Conservation (phyloP, 2,797 vertebrate species). For the Tapera naevia region DNA sequence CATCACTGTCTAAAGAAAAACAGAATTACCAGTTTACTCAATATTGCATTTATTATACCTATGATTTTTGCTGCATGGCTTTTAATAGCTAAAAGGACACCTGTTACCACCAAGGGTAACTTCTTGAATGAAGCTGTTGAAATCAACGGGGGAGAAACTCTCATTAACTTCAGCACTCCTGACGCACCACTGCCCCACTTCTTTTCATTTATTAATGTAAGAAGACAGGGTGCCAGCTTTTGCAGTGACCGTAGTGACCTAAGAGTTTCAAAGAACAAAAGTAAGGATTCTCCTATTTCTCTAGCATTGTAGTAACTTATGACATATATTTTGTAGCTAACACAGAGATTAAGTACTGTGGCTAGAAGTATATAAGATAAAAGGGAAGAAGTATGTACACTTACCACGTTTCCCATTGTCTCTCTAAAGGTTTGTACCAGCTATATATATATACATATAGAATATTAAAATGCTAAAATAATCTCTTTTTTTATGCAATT, state of each 20-base stretch:
- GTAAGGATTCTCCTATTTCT: neutral
- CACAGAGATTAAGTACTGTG: neutral
- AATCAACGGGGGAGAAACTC: neutral
- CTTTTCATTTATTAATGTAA: neutral
- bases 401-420: neutral
- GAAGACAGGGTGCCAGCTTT: neutral
- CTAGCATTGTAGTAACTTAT: neutral
- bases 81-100: neutral
- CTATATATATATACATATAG: neutral
- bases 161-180: neutral
- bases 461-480: neutral
- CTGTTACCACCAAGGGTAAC: neutral
- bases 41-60: neutral
- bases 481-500: neutral
- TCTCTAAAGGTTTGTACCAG: neutral
- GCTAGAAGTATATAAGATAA: neutral
- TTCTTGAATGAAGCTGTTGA: neutral
- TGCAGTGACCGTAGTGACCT: neutral
- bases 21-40: neutral
- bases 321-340: neutral
- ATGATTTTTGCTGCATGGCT: neutral
- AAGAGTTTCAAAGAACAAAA: neutral
- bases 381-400: neutral
- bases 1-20: constrained; percentile 79
- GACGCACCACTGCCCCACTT: neutral